These are phyloP conservation scores for Diabrotica virgifera DNA, from an alignment of 1,140 invertebrate genomes.

Conservation along the genomic window DNA sequence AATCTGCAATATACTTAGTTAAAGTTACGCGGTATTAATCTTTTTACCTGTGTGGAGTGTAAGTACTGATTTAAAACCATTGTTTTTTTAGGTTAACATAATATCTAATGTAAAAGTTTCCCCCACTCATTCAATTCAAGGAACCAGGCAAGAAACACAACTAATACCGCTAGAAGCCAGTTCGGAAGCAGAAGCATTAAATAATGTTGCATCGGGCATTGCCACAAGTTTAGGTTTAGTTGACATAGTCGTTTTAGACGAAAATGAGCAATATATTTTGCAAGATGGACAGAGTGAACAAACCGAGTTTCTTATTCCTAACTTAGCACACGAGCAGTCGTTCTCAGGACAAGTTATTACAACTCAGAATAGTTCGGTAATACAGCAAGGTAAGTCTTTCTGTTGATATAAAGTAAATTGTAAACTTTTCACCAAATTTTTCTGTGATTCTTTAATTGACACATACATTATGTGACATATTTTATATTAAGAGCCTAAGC, in stretches of 20 bases:
- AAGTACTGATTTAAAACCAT: too few species aligned
- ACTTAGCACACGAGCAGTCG: conserved; percentile 23
- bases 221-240: conserved; percentile 57
- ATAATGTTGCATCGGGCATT: conserved; percentile 56
- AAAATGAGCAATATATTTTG: conserved; percentile 52
- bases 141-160: conserved; percentile 1
- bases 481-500: too few species aligned
- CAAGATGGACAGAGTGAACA: conserved; percentile 31
- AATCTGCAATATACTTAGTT: too few species aligned
- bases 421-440: too few species aligned
- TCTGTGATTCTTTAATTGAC: too few species aligned
- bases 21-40: too few species aligned
- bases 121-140: conserved; percentile 5
- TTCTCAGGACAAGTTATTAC: conserved; percentile 24
- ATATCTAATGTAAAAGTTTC: conserved; percentile 40
- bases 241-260: conserved; percentile 56
- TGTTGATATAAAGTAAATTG: too few species aligned
- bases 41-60: too few species aligned
- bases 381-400: conserved; percentile 6
- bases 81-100: conserved; percentile 36
- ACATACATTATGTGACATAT: too few species aligned
- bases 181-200: conserved; percentile 56
- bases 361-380: conserved; percentile 16
- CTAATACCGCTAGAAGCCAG: conserved; percentile 52
- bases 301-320: conserved; percentile 41